Base-by-base conservation (phyloP, 2,888 invertebrate genomes). In the Pristionchus entomophagus region DNA sequence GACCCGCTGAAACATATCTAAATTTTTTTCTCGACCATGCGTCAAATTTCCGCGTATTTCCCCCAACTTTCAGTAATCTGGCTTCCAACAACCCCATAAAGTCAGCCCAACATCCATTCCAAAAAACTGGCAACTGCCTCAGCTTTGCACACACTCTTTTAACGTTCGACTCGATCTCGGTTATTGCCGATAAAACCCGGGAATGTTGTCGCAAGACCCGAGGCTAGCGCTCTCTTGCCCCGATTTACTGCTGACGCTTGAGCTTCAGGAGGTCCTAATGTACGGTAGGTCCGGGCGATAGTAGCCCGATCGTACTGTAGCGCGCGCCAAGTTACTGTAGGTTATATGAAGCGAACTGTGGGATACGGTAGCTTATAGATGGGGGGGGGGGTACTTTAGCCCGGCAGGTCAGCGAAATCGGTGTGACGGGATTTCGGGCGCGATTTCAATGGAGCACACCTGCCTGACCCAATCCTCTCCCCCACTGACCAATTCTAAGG, bases 371-470 rank as follows among this genome's bases (percentile, higher is more conserved):
- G 62, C 59, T 6, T 56, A 56, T n/a, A 22, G 51, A 17, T 56
- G 26, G 22, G 56, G 10, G n/a, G n/a, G n/a, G 12, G 56, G 56
- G 22, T 26, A 17, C n/a, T 26, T 22, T 32, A 29, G 62, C 32
- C 62, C 62, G 8, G 14, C 32, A 29, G 32, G 32, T 3, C 38
- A 1, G 17, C 69, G 38, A 69, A 56, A 22, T 69, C 38, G 38
- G 69, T 69, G 69, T 69, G 69, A 69, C 69, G 69, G 69, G 69
- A 69, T 69, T 69, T 69, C 69, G 38, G 59, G 32, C 0, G 32
- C 19, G 62, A 62, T 32, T 62, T 62, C 29, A 62, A 62, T 62
- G 32, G 29, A 62, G 69, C 22, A 41, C 69, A 69, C 69, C 69
- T n/a, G 69, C 22, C 38, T 38, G 41, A 38, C 41, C 69, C 69